Percentiles rank a stretch among this genome's conserved stretches.
Conservation (phyloP, 2,888 invertebrate genomes). For the Polymixis flavicincta region DNA sequence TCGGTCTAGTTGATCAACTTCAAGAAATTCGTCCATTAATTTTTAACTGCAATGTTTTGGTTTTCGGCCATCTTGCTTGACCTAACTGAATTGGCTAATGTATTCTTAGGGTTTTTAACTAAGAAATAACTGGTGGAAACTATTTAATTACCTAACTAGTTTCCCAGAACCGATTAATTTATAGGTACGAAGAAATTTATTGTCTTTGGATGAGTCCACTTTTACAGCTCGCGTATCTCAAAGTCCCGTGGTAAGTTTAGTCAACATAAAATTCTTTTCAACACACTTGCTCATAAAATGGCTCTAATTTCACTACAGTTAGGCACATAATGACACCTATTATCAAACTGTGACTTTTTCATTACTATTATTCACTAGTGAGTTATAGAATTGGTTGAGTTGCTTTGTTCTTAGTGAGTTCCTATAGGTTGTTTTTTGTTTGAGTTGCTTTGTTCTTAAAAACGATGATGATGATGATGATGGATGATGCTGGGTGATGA, state of each 20-base stretch:
- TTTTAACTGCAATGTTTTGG: too few relatives aligned
- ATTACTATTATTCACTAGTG: too few relatives aligned
- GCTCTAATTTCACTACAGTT: too few relatives aligned
- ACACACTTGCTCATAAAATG: too few relatives aligned
- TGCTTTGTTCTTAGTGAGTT: too few relatives aligned
- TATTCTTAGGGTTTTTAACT: background rate
- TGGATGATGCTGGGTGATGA: too few relatives aligned
- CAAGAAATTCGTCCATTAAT: background rate
- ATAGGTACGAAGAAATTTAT: slow-evolving; percentile 11
- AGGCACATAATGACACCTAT: too few relatives aligned
- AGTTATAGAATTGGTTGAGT: too few relatives aligned
- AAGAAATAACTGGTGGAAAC: background rate
- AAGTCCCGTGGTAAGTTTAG: slow-evolving; percentile 26
- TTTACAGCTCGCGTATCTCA: slow-evolving; percentile 3
- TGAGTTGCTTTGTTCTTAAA: too few relatives aligned
- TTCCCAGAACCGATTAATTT: slow-evolving; percentile 25
- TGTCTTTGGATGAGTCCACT: slow-evolving; percentile 1
- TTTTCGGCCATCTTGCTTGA: background rate
- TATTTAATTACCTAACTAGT: background rate
- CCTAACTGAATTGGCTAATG: background rate
- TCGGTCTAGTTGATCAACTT: background rate
- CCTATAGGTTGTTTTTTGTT: too few relatives aligned
- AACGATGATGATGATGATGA: too few relatives aligned
- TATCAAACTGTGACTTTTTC: too few relatives aligned
- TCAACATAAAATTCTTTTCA: slow-evolving; percentile 30